Conservation (phyloP, 2,797 vertebrate genomes). For the Pampus argenteus region DNA sequence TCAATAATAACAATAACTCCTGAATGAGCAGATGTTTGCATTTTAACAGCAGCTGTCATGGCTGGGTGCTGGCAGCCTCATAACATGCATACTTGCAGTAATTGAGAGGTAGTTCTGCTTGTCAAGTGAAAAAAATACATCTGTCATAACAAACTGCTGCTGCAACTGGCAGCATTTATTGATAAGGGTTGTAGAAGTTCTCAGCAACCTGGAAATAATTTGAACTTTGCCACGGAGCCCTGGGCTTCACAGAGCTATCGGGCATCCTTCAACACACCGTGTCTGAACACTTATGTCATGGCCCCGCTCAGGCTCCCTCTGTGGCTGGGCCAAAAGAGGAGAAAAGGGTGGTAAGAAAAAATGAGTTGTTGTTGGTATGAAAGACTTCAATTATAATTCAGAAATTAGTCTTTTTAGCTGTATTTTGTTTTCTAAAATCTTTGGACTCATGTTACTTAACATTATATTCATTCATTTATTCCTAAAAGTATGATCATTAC, state of each 20-base stretch:
- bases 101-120: constrained; percentile 79
- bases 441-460: too few relatives aligned
- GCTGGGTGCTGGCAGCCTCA: constrained; percentile 57
- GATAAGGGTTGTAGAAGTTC: constrained; percentile 72
- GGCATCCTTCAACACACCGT: constrained; percentile 66
- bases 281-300: constrained; percentile 74
- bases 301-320: constrained; percentile 43
- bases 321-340: constrained; percentile 7
- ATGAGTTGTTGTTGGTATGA: constrained; percentile 17
- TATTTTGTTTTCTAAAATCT: background rate
- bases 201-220: constrained; percentile 73
- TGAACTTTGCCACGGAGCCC: constrained; percentile 76
- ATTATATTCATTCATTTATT: background rate
- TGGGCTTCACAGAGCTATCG: constrained; percentile 55
- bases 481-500: background rate
- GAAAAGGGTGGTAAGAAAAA: constrained; percentile 2
- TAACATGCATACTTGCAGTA: constrained; percentile 71
- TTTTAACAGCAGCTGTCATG: constrained; percentile 81
- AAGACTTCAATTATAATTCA: background rate
- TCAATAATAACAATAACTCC: constrained; percentile 80
- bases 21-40: constrained; percentile 83
- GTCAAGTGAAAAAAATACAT: constrained; percentile 77
- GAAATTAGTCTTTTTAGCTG: too few relatives aligned
- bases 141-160: constrained; percentile 72
- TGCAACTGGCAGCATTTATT: constrained; percentile 69